Evolutionary conservation across 2,797 vertebrate species (phyloP).

Genomic region (Enteromius unitaeniatus): DNA sequence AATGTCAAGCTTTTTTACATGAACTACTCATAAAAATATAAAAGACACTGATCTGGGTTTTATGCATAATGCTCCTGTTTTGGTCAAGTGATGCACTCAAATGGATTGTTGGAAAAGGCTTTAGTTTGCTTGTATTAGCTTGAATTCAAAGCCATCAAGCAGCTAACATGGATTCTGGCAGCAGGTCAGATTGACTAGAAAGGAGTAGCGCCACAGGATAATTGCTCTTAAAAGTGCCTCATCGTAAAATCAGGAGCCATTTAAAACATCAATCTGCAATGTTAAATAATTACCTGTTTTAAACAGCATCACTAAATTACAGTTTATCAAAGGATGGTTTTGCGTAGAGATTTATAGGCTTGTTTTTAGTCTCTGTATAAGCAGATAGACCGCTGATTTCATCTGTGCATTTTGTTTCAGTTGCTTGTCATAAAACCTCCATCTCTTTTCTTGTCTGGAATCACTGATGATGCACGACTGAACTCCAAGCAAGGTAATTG

Average conservation of each 20-base stretch:
- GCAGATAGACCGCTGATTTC: conserved; percentile 6
- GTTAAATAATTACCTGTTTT: conserved; percentile 34
- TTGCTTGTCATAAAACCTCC: conserved; percentile 28
- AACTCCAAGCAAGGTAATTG: conserved; percentile 53
- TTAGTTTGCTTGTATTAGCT: not conserved
- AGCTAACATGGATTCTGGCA: conserved; percentile 32
- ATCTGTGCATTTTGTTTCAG: conserved; percentile 31
- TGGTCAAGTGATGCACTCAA: conserved; percentile 1
- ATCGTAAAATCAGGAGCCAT: conserved; percentile 26
- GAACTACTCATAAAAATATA: not conserved
- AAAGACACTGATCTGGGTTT: conserved; percentile 9
- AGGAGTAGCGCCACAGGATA: not conserved
- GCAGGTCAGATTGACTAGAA: conserved; percentile 18
- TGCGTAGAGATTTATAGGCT: not conserved
- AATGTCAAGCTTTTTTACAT: conserved; percentile 10
- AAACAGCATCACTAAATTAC: conserved; percentile 20
- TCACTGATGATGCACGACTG: conserved; percentile 60
- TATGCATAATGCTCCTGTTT: not conserved
- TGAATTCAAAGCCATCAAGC: conserved; percentile 24
- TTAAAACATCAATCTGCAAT: conserved; percentile 41
- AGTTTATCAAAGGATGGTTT: conserved; percentile 14
- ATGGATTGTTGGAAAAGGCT: conserved; percentile 23
- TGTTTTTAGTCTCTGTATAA: conserved; percentile 16
- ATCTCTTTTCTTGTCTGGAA: conserved; percentile 64
- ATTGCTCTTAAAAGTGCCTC: conserved; percentile 26